Conservation (phyloP, 2,797 vertebrate species). For the Enteromius thamalakanensis region DNA sequence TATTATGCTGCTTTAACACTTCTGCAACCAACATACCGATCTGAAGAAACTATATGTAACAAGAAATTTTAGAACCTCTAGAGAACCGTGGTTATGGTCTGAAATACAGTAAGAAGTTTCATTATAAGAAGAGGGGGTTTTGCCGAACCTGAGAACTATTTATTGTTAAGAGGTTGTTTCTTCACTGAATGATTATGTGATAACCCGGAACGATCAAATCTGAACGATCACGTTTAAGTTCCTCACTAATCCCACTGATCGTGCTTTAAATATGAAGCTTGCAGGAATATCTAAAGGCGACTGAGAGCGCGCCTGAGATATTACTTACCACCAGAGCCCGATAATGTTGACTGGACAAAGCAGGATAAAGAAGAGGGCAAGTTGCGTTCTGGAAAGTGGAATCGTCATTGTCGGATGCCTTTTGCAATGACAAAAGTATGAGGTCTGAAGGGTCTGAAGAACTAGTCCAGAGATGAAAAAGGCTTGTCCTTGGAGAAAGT, state of each 20-base stretch:
- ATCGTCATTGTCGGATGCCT: conserved; percentile 60
- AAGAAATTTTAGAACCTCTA: background rate
- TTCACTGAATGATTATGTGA: background rate
- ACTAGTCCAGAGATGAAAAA: conserved; percentile 33
- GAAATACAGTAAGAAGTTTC: background rate
- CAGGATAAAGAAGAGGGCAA: conserved; percentile 89
- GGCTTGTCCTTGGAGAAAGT: background rate
- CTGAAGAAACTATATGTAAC: background rate
- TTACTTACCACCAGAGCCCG: conserved; percentile 93
- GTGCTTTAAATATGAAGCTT: background rate
- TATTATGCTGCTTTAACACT: background rate
- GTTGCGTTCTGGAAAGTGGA: conserved; percentile 84
- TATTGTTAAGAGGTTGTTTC: background rate
- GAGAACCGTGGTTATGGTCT: background rate
- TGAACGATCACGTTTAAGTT: background rate
- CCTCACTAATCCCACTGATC: background rate
- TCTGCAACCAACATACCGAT: background rate
- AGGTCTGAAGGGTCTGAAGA: conserved; percentile 6
- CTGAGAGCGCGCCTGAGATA: conserved; percentile 11
- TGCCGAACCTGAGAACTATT: background rate
- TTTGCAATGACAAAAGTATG: conserved; percentile 26
- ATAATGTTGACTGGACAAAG: conserved; percentile 93
- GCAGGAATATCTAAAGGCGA: background rate
- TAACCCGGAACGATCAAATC: conserved; percentile 4
- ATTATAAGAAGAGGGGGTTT: background rate